Evolutionary conservation across 2,888 invertebrate genomes (phyloP).

Genomic region (Trichacis sp.): DNA sequence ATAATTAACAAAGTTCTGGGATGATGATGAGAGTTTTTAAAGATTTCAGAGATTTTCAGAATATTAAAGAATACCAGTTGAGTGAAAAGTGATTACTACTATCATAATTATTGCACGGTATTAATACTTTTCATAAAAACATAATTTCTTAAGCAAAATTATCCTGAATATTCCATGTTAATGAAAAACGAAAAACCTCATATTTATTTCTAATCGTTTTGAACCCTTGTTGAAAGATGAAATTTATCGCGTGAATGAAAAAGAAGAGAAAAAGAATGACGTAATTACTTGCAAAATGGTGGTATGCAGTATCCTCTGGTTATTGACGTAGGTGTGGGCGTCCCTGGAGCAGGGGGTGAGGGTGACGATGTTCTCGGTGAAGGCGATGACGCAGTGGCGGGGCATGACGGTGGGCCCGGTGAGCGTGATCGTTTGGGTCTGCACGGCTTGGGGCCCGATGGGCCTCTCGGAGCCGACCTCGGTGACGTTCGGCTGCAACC

Average conservation of each 20-base stretch:
- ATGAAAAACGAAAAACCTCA: too few relatives aligned
- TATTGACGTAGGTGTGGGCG: conserved; percentile 95
- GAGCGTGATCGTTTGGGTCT: conserved; percentile 75
- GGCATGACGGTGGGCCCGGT: conserved; percentile 94
- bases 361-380: conserved; percentile 91
- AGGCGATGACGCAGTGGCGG: conserved; percentile 94
- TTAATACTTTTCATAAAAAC: too few relatives aligned
- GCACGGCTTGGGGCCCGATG: conserved; percentile 70
- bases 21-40: too few relatives aligned
- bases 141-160: too few relatives aligned
- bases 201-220: too few relatives aligned
- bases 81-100: too few relatives aligned
- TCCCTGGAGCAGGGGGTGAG: conserved; percentile 94
- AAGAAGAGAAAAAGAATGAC: background rate
- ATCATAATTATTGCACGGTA: too few relatives aligned
- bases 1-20: too few relatives aligned
- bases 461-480: conserved; percentile 84
- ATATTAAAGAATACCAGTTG: too few relatives aligned
- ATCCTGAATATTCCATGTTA: too few relatives aligned
- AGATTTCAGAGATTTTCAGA: too few relatives aligned
- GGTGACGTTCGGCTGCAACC: conserved; percentile 75
- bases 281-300: conserved; percentile 83
- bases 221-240: too few relatives aligned
- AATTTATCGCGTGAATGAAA: background rate
- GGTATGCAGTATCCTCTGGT: conserved; percentile 91